Evolutionary conservation across 2,797 vertebrate genomes (phyloP).

Genomic region (Crenichthys baileyi): DNA sequence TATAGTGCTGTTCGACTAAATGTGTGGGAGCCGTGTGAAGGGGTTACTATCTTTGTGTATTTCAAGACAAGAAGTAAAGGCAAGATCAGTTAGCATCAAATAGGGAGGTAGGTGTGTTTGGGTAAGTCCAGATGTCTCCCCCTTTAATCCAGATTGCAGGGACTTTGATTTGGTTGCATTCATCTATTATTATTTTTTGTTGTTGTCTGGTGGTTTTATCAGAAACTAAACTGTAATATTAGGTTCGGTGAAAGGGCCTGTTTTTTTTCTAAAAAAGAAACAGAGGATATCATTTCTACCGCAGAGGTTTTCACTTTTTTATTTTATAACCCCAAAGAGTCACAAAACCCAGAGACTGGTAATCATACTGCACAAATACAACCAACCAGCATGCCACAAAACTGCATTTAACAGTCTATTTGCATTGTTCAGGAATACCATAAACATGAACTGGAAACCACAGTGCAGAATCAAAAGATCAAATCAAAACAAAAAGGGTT

Average conservation of each 20-base stretch:
- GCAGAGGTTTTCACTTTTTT: constrained; percentile 1
- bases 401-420: not conserved
- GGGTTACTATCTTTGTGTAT: constrained; percentile 10
- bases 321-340: constrained; percentile 3
- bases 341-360: not conserved
- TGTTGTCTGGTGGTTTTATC: not conserved
- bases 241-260: constrained; percentile 15
- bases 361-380: not conserved
- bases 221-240: constrained; percentile 24
- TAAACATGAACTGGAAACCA: not conserved
- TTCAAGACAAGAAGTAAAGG: not conserved
- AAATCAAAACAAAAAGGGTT: not conserved
- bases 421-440: not conserved
- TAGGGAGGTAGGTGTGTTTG: not conserved
- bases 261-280: constrained; percentile 28
- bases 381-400: not conserved
- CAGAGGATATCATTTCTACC: too few species aligned
- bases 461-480: not conserved
- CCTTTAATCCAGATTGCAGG: constrained; percentile 31
- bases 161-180: constrained; percentile 46
- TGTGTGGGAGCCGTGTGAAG: not conserved
- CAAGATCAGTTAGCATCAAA: constrained; percentile 26
- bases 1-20: constrained; percentile 27
- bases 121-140: constrained; percentile 52
- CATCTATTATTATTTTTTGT: not conserved